Base-by-base conservation (phyloP, 2,888 invertebrate species). In the Malthinus seriepunctatus region DNA sequence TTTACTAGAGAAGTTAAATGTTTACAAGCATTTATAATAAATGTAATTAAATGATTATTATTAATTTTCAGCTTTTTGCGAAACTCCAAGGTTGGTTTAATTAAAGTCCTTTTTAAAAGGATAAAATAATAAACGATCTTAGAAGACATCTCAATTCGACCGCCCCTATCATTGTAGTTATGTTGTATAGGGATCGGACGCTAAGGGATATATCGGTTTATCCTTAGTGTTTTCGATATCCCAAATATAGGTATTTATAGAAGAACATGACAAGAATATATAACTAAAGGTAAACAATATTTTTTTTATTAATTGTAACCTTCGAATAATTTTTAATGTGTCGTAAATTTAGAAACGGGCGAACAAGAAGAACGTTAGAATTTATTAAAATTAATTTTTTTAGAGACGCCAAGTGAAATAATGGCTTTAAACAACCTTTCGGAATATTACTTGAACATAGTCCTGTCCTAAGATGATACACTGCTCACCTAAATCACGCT, bases 81-180 rank as follows among this genome's bases (percentile, higher is more conserved):
- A 23, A 23, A 23, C 2, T 23, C 14, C 9, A 11, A 12, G 8
- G 14, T 15, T 39, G 8, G 15, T 39, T 37, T 8, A 14, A 39
- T 14, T 39, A 14, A 39, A 39, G 14, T 3, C 56, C 60, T 48
- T 61, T 50, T 53, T 32, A 34, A 50, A 50, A 53, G 52, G 50
- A 23, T 49, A 46, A 51, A 51, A 53, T 53, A 56, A 61, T 61
- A 56, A 56, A 61, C 60, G 56, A 61, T 45, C 39, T 51, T 37
- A 49, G 38, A 34, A 53, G 50, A 60, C 53, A 56, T 61, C 56
- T 61, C 52, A 56, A 49, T 61, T 33, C 39, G 42, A 56, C 55
- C 60, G 56, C 56, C 60, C 56, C 50, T 45, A 53, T 53, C 56
- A 53, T 56, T 61, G 53, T 56, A 53, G 53, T 53, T 60, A 56